These are phyloP conservation scores for Pinctada fucata DNA, from an alignment of 2,888 invertebrate species.

Conservation along the genomic window DNA sequence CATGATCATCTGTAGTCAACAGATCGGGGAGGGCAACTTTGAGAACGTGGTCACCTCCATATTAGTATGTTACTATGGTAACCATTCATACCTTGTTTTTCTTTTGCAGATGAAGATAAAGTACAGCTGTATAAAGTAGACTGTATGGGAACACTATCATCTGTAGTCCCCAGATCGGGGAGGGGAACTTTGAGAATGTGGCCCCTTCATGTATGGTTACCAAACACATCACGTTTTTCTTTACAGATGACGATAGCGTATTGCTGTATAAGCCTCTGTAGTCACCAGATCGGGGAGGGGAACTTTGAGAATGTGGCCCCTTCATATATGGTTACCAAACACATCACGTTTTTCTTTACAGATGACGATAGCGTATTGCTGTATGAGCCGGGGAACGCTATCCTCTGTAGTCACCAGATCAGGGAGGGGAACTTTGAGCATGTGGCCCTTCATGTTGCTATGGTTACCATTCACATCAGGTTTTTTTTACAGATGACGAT, in stretches of 20 bases:
- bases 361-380: conserved; percentile 68
- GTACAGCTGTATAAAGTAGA: too few relatives aligned
- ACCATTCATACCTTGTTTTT: too few relatives aligned
- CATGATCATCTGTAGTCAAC: conserved; percentile 70
- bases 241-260: too few relatives aligned
- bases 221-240: too few relatives aligned
- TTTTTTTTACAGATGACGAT: conserved; percentile 57
- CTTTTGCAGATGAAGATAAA: too few relatives aligned
- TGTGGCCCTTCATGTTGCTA: conserved; percentile 40
- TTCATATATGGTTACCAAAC: background rate
- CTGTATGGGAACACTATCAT: too few relatives aligned
- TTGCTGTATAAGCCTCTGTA: too few relatives aligned
- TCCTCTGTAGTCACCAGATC: conserved; percentile 70
- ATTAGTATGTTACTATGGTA: conserved; percentile 37
- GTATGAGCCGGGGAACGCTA: conserved; percentile 69
- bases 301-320: too few relatives aligned
- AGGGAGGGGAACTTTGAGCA: conserved; percentile 65
- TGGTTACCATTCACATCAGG: background rate
- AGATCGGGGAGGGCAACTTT: conserved; percentile 23
- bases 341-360: conserved; percentile 29
- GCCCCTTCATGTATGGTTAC: too few relatives aligned
- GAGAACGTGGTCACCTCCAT: conserved; percentile 43
- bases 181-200: too few relatives aligned
- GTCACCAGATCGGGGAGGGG: too few relatives aligned
- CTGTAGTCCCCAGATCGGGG: too few relatives aligned